Percentiles rank a stretch among this genome's conserved stretches.
Evolutionary conservation across 2,888 invertebrate genomes (phyloP).

Genomic region (Ormia ochracea): DNA sequence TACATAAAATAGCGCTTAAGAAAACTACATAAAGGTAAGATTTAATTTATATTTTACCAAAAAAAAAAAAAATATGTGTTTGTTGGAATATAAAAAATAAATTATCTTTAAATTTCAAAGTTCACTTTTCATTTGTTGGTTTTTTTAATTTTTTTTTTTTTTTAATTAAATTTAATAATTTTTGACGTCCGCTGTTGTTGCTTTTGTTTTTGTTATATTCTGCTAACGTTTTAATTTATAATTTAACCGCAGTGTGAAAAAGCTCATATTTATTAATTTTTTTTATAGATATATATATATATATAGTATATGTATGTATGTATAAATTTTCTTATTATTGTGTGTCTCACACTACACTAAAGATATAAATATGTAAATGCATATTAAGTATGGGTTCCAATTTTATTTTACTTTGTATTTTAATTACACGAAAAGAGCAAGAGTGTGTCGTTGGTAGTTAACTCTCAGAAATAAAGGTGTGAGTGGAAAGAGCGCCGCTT

Average conservation of each 20-base stretch:
- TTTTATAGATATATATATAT: no score
- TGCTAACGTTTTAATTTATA: slow-evolving; percentile 53
- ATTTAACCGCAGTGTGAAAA: slow-evolving; percentile 55
- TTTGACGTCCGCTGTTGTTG: slow-evolving; percentile 9
- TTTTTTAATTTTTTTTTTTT: slow-evolving; percentile 4
- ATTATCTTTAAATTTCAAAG: slow-evolving; percentile 50
- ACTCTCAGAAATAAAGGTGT: neutral
- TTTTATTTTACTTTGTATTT: slow-evolving; percentile 20
- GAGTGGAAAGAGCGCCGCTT: neutral
- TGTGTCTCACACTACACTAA: slow-evolving; percentile 38
- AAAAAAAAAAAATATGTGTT: neutral
- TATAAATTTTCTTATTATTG: slow-evolving; percentile 49
- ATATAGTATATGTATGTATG: no score
- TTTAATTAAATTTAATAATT: slow-evolving; percentile 35
- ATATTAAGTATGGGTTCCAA: slow-evolving; percentile 28
- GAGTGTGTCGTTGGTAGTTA: slow-evolving; percentile 2
- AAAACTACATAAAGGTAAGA: slow-evolving; percentile 45
- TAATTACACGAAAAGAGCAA: slow-evolving; percentile 30
- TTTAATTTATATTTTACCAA: neutral
- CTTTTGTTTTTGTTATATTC: slow-evolving; percentile 25
- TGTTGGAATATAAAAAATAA: neutral
- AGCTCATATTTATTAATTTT: slow-evolving; percentile 29
- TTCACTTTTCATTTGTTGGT: slow-evolving; percentile 17
- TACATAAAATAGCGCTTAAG: neutral
- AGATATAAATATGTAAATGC: no score